These are phyloP conservation scores for Notodonta ziczac DNA, from an alignment of 2,888 invertebrate species.

Conservation along the genomic window DNA sequence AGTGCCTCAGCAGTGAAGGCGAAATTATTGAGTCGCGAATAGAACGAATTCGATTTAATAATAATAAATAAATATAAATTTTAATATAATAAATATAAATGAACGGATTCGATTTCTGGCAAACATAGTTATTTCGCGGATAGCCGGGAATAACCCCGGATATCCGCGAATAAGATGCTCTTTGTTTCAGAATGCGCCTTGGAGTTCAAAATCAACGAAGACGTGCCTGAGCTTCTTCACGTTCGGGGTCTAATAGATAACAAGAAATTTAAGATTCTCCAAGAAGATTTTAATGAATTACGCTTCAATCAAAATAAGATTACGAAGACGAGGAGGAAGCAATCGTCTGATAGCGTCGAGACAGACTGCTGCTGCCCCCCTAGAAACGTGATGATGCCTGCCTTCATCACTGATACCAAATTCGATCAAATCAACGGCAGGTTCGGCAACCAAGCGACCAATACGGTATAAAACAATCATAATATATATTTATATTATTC, in stretches of 20 bases:
- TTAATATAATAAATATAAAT: no score
- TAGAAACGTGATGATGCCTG: conserved; percentile 51
- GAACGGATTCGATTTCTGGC: no score
- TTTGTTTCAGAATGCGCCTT: conserved; percentile 54
- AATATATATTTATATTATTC: no score
- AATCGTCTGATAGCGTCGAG: conserved; percentile 16
- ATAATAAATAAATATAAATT: no score
- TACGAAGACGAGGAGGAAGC: conserved; percentile 15
- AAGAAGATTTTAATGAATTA: conserved; percentile 25
- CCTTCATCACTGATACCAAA: conserved; percentile 60
- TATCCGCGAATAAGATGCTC: no score
- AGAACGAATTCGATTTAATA: no score
- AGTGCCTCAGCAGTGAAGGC: no score
- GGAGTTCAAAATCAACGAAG: conserved; percentile 56
- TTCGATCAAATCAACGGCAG: conserved; percentile 49
- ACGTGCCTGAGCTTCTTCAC: conserved; percentile 51
- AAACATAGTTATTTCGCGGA: no score
- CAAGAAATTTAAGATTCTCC: conserved; percentile 29
- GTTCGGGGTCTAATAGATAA: conserved; percentile 50
- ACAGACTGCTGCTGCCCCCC: conserved; percentile 60
- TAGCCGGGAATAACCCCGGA: no score
- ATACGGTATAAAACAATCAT: conserved; percentile 4
- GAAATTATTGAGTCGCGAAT: no score
- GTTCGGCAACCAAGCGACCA: conserved; percentile 16
- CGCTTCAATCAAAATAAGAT: neutral